Evolutionary conservation across 2,113 vertebrate genomes (phyloP), one percentile per base, ranked within the genome.

Genomic region (Coptodon rendalli): DNA sequence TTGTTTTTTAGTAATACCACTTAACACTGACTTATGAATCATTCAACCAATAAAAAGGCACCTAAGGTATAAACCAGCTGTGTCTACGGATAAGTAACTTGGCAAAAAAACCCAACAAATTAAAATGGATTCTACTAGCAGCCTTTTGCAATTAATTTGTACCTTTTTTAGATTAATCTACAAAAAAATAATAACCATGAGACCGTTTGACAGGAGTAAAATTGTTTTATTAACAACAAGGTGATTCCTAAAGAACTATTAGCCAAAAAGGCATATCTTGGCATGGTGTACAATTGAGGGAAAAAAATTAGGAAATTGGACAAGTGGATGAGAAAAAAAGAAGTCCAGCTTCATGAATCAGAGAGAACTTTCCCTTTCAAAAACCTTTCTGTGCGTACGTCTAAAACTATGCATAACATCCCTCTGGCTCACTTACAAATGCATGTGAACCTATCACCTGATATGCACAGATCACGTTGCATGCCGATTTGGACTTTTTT

Each of bases 341-440:
- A 29, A 59, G 29, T 63, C 0, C 29, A 63, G 59, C 59, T 63
- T 34, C 59, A 36, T 2, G 1, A 34, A 63, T 36, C 31, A 63
- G 29, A 36, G 31, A n/a, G 31, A 63, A 63, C 31, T 36, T 63
- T 63, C 0, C 1, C 31, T 63, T 36, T 38, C 61, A 66, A 66
- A 66, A 66, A 38, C 31, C 10, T 0, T 2, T 66, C 61, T 13
- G 4, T 66, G 31, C 17, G 38, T 31, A 38, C 0, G 61, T 66
- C 34, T 66, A 66, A 0, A 66, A 1, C 19, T 13, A 66, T 38
- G 34, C 1, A 3, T 66, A 66, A n/a, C 34, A 66, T n/a, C 19
- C 34, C 2, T 38, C 17, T 38, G 19, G 61, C 19, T 38, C 31
- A 66, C 61, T 36, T n/a, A 12, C 4, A 36, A 66, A 66, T 66